A percentile compares a stretch with the other conserved stretches of the same genome.
Conservation (phyloP, 2,888 invertebrate genomes). For the Acrobasis suavella region DNA sequence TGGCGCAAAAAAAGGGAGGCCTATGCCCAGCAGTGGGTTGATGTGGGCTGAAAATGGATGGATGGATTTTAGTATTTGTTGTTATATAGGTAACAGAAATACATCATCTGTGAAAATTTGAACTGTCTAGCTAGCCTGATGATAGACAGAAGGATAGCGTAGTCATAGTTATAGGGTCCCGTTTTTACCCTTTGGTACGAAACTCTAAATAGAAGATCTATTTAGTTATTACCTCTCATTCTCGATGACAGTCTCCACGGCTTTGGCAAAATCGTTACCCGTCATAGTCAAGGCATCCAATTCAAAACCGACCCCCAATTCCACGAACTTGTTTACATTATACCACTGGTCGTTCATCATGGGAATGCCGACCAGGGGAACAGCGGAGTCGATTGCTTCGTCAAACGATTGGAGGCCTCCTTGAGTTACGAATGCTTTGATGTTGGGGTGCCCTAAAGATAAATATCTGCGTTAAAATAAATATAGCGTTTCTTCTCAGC, state of each 20-base stretch:
- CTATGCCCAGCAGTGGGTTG: no score
- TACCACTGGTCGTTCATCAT: constrained; percentile 55
- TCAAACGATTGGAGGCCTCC: constrained; percentile 62
- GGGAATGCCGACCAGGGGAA: constrained; percentile 56
- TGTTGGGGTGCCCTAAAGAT: constrained; percentile 2
- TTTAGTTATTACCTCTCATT: constrained; percentile 3
- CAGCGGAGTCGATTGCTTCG: constrained; percentile 50
- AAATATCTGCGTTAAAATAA: background rate
- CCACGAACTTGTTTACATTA: constrained; percentile 35
- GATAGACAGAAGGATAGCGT: no score
- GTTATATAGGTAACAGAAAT: no score
- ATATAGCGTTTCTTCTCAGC: no score
- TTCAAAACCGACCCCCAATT: background rate
- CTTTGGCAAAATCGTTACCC: background rate
- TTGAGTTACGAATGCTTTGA: constrained; percentile 65
- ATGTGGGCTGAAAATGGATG: no score
- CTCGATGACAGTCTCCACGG: background rate
- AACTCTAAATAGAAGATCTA: no score
- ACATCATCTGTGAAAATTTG: no score
- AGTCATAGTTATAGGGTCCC: no score
- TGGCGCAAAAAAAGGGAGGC: no score
- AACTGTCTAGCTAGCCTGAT: no score
- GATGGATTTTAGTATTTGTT: no score
- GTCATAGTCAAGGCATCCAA: constrained; percentile 11
- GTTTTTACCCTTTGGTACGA: no score